phyloP scores from a whole-genome alignment of 2,113 vertebrate genomes.

The Origma solitaria region DNA sequence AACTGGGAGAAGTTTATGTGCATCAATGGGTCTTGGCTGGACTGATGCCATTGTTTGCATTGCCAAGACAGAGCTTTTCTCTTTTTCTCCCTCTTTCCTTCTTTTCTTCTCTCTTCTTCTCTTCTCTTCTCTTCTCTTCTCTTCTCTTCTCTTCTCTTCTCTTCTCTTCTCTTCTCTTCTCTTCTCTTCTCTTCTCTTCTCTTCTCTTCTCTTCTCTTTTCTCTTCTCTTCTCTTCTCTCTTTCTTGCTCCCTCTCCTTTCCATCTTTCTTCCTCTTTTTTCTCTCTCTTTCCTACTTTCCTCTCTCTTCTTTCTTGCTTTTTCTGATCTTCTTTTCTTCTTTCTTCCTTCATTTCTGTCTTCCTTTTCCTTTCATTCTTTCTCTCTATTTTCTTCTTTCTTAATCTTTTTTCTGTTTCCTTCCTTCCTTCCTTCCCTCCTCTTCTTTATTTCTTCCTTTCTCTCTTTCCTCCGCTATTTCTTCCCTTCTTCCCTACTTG shows the following conservation, averaged over 20 bases:
- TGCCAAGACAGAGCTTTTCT: neutral
- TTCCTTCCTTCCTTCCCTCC: no score
- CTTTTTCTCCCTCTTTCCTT: fast-evolving
- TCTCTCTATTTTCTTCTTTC: no score
- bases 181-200: no score
- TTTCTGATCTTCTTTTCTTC: fast-evolving
- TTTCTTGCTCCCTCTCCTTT: fast-evolving
- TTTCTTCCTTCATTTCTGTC: no score
- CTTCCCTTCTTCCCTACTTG: neutral
- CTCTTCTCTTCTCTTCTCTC: no score
- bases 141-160: fast-evolving
- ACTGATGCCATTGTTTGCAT: neutral
- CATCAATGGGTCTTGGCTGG: neutral
- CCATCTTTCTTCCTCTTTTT: fast-evolving
- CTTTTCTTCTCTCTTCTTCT: fast-evolving
- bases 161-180: fast-evolving
- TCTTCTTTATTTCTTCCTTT: no score
- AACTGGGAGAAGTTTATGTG: fast-evolving
- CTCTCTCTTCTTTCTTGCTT: fast-evolving
- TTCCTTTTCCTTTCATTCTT: no score
- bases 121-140: fast-evolving
- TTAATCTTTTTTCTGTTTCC: no score
- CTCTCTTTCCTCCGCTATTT: no score
- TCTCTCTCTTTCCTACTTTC: fast-evolving
- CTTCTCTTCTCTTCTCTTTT: fast-evolving